Evolutionary conservation across 2,113 vertebrate species (phyloP).

Genomic region (Jaculus jaculus): DNA sequence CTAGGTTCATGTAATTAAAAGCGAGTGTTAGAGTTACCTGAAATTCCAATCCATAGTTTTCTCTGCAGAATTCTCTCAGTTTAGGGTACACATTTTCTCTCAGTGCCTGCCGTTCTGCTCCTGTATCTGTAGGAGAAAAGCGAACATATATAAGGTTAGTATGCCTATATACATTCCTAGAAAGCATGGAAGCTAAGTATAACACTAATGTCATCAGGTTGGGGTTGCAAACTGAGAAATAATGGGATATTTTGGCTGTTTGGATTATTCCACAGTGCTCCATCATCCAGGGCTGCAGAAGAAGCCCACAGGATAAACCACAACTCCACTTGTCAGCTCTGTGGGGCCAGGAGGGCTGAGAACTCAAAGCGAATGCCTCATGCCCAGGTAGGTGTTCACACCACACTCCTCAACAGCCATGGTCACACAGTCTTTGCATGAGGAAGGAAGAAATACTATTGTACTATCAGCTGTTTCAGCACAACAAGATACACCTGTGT

Average conservation of each 20-base stretch:
- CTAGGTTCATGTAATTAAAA: neutral
- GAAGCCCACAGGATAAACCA: fast-evolving
- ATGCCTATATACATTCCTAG: neutral
- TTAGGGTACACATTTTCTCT: slow-evolving; percentile 98
- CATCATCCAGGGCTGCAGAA: fast-evolving
- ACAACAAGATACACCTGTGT: neutral
- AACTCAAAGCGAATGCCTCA: neutral
- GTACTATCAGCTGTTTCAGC: neutral
- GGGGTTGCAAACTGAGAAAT: neutral
- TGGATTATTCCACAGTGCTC: neutral
- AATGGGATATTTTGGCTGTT: neutral
- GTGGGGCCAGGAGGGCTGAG: neutral
- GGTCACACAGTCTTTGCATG: neutral
- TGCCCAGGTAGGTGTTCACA: fast-evolving
- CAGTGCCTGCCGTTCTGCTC: slow-evolving; percentile 95
- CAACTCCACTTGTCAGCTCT: fast-evolving
- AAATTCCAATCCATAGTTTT: slow-evolving; percentile 99
- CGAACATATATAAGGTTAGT: slow-evolving; percentile 28
- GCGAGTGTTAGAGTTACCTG: slow-evolving; percentile 87
- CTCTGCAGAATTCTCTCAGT: slow-evolving; percentile 98
- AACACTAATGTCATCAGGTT: neutral
- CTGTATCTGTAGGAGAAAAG: slow-evolving; percentile 90
- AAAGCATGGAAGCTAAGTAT: neutral
- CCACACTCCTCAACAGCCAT: neutral
- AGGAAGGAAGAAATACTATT: neutral